Evolutionary conservation across 2,113 vertebrate genomes (phyloP).

Genomic region (Phrynosoma blainvillii): DNA sequence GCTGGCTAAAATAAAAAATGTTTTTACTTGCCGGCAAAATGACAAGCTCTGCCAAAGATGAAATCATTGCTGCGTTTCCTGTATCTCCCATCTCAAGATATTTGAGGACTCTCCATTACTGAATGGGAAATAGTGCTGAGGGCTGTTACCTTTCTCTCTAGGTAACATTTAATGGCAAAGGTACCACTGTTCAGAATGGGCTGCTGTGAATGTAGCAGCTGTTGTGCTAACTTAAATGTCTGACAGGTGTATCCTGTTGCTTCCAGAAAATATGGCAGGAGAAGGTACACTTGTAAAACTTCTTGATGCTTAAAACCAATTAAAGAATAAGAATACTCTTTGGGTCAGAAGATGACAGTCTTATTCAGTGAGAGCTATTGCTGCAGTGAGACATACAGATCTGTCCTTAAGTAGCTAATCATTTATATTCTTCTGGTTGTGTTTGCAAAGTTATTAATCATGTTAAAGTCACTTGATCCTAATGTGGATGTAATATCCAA

Average conservation of each 20-base stretch:
- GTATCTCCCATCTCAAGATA: no score
- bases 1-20: no score
- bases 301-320: neutral
- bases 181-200: neutral
- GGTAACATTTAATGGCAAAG: neutral
- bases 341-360: neutral
- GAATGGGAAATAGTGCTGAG: no score
- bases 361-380: neutral
- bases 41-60: no score
- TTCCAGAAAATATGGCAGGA: neutral
- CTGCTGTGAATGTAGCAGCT: neutral
- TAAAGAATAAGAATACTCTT: neutral
- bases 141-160: no score
- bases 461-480: slow-evolving; percentile 53
- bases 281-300: neutral
- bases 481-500: slow-evolving; percentile 65
- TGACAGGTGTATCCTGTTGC: neutral
- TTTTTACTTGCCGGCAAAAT: no score
- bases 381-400: neutral
- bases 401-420: slow-evolving; percentile 48
- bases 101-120: no score
- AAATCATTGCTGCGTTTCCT: no score
- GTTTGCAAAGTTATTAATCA: slow-evolving; percentile 68
- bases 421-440: slow-evolving; percentile 59
- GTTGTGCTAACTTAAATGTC: neutral